Conservation (phyloP, 2,797 vertebrate species). For the Sciaenops ocellatus region DNA sequence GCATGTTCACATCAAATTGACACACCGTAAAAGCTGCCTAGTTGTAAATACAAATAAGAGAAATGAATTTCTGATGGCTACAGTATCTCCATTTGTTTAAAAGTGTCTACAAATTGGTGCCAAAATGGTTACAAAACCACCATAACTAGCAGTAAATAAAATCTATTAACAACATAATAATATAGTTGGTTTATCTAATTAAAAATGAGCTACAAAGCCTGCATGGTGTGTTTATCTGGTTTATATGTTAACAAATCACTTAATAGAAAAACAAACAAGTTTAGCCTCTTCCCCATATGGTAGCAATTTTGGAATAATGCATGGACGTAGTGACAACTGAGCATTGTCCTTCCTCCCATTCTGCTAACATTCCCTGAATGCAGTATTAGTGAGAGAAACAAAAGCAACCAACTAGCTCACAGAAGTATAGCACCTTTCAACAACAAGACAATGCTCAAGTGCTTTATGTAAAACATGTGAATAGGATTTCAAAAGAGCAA, state of each 20-base stretch:
- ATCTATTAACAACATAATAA: neutral
- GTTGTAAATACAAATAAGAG: neutral
- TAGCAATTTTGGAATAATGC: too few species aligned
- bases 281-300: neutral
- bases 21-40: neutral
- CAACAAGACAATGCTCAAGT: neutral
- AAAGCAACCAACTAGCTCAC: neutral
- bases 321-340: too few species aligned
- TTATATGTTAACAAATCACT: neutral
- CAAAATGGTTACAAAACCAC: neutral
- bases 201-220: neutral
- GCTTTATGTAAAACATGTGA: neutral
- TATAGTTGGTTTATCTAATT: neutral
- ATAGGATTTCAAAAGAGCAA: too few species aligned
- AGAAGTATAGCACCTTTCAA: neutral
- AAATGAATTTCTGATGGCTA: neutral
- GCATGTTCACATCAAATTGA: neutral
- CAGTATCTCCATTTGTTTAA: neutral
- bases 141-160: neutral
- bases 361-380: neutral
- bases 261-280: neutral
- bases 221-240: neutral
- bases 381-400: neutral
- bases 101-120: neutral
- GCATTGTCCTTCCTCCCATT: neutral